phyloP scores from a whole-genome alignment of 2,113 vertebrate genomes.

The Caranx ignobilis region DNA sequence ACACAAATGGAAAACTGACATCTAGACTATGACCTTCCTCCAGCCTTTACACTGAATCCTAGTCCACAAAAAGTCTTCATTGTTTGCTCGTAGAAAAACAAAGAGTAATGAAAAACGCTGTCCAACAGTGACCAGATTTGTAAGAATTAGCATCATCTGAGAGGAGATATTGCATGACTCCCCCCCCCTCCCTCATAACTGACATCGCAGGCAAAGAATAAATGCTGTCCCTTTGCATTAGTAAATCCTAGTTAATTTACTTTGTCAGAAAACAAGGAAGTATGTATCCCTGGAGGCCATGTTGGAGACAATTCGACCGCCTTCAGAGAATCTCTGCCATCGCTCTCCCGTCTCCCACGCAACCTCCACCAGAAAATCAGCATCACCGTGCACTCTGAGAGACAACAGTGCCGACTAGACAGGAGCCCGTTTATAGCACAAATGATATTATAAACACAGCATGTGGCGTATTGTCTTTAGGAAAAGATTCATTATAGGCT shows the following conservation, averaged over 20 bases:
- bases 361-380: conserved; percentile 69
- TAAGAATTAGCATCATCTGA: conserved; percentile 3
- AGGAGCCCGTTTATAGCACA: conserved; percentile 63
- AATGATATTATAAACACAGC: conserved; percentile 66
- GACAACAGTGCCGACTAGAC: conserved; percentile 65
- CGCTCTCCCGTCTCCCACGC: conserved; percentile 74
- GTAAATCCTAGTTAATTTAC: conserved; percentile 80
- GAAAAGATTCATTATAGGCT: conserved; percentile 57
- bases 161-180: conserved; percentile 33
- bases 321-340: conserved; percentile 78
- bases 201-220: conserved; percentile 45
- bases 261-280: conserved; percentile 81
- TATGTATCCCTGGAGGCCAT: conserved; percentile 77
- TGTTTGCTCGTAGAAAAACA: background rate
- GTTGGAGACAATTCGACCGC: conserved; percentile 76
- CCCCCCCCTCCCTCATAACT: conserved; percentile 30
- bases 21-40: background rate
- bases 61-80: background rate
- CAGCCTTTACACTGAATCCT: background rate
- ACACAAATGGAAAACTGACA: conserved; percentile 27
- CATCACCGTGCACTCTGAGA: conserved; percentile 41
- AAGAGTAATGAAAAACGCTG: conserved; percentile 6
- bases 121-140: conserved; percentile 1
- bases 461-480: conserved; percentile 55
- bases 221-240: conserved; percentile 73